Evolutionary conservation across 2,113 vertebrate species (phyloP).

Genomic region (Morone saxatilis): DNA sequence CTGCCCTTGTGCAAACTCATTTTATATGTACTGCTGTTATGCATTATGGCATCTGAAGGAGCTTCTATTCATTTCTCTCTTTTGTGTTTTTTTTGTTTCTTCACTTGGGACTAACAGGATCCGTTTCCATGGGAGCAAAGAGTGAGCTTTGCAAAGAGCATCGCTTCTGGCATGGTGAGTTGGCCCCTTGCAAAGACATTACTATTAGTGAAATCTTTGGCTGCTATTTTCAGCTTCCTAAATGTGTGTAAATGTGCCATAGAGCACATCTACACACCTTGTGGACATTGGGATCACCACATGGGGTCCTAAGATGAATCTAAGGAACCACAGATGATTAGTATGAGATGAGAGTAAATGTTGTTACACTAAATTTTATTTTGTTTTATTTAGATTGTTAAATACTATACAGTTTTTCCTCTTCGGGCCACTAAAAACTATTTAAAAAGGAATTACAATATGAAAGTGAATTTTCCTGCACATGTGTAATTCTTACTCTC

Average conservation of each 20-base stretch:
- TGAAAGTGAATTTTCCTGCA: background rate
- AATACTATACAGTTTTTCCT: background rate
- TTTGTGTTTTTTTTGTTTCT: constrained; percentile 25
- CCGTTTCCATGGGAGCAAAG: constrained; percentile 94
- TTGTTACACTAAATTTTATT: too few relatives aligned
- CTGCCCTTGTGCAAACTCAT: background rate
- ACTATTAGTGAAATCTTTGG: constrained; percentile 2
- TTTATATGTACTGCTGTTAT: background rate
- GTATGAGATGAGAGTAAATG: too few relatives aligned
- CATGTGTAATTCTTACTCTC: background rate
- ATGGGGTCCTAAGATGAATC: background rate
- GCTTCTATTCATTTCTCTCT: constrained; percentile 20
- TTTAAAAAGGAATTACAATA: background rate
- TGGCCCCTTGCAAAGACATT: constrained; percentile 19
- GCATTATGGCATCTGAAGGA: background rate
- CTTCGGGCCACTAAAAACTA: too few relatives aligned
- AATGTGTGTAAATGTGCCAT: background rate
- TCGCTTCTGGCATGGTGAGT: constrained; percentile 96
- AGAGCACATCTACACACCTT: background rate
- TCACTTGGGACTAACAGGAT: constrained; percentile 83
- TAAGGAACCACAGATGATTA: too few relatives aligned
- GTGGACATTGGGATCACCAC: background rate
- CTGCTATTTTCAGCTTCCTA: constrained; percentile 17
- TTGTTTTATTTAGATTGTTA: background rate
- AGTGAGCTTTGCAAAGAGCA: constrained; percentile 95